Percentiles rank a stretch among this genome's conserved stretches.
These are phyloP conservation scores for Hapalemur alaotrensis DNA, from an alignment of 2,797 vertebrate species.

Conservation along the genomic window DNA sequence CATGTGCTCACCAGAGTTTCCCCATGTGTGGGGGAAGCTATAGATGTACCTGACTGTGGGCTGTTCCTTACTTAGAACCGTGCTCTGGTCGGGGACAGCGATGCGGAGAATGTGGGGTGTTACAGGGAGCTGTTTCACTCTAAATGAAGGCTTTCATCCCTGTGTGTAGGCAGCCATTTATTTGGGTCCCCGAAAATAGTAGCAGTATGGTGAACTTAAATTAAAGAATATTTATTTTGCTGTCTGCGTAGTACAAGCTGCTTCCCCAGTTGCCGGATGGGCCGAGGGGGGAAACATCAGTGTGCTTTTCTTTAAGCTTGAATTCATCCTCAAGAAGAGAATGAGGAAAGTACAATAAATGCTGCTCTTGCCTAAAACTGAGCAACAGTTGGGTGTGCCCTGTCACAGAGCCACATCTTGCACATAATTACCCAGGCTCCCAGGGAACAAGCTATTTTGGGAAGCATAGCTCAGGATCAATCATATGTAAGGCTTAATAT, in stretches of 20 bases:
- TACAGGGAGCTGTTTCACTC: background rate
- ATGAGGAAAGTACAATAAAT: background rate
- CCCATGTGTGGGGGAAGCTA: background rate
- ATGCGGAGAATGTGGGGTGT: background rate
- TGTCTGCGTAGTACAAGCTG: constrained; percentile 38
- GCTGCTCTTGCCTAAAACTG: background rate
- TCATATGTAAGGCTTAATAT: constrained; percentile 26
- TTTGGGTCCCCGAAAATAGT: constrained; percentile 60
- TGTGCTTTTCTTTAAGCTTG: background rate
- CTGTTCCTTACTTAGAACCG: background rate
- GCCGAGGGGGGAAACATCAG: background rate
- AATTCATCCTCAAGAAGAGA: constrained; percentile 8
- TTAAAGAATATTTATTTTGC: constrained; percentile 54
- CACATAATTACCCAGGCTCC: background rate
- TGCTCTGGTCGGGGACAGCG: background rate
- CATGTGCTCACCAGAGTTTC: background rate
- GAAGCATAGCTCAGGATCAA: constrained; percentile 49
- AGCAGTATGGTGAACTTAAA: constrained; percentile 55
- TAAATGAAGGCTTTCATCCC: background rate
- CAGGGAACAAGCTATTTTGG: constrained; percentile 62
- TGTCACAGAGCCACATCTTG: background rate
- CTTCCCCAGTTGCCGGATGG: background rate
- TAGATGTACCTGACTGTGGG: background rate
- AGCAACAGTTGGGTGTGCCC: constrained; percentile 29
- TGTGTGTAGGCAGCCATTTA: constrained; percentile 51